Evolutionary conservation across 2,797 vertebrate genomes (phyloP).

Genomic region (Hephaestus fuliginosus): DNA sequence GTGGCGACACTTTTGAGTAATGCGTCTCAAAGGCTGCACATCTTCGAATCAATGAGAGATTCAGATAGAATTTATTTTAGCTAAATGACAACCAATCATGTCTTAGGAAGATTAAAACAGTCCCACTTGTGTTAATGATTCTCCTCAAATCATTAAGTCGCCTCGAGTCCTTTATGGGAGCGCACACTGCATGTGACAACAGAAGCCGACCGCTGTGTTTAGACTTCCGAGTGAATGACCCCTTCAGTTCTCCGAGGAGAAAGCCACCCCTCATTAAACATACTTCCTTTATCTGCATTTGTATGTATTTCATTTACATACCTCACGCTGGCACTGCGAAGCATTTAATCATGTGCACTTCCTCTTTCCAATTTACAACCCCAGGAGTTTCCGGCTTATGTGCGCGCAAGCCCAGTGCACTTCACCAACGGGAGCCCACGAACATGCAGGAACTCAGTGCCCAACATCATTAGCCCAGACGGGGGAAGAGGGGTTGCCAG

Average conservation of each 20-base stretch:
- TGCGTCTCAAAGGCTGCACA: background rate
- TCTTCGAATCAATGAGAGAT: constrained; percentile 7
- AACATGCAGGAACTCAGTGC: constrained; percentile 92
- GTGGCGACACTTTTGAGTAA: background rate
- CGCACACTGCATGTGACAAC: constrained; percentile 5
- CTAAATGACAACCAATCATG: background rate
- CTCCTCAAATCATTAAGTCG: constrained; percentile 41
- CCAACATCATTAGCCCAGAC: constrained; percentile 94
- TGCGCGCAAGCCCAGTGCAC: constrained; percentile 94
- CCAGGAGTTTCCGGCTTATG: constrained; percentile 94
- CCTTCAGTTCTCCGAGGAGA: constrained; percentile 17
- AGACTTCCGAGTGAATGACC: constrained; percentile 48
- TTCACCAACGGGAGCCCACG: constrained; percentile 97
- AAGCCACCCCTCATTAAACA: constrained; percentile 46
- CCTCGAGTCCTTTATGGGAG: constrained; percentile 10
- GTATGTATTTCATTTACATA: constrained; percentile 38
- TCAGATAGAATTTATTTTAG: constrained; percentile 21
- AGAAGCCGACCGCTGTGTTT: constrained; percentile 40
- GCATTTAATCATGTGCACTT: constrained; percentile 48
- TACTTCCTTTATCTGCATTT: constrained; percentile 29
- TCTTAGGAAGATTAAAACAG: constrained; percentile 20
- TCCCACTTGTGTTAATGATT: constrained; percentile 29
- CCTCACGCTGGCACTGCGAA: constrained; percentile 35
- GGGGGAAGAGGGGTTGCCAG: constrained; percentile 91
- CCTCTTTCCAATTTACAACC: constrained; percentile 29